phyloP scores from a whole-genome alignment of 2,797 vertebrate genomes.

The Lepidocolaptes lacrymiger region DNA sequence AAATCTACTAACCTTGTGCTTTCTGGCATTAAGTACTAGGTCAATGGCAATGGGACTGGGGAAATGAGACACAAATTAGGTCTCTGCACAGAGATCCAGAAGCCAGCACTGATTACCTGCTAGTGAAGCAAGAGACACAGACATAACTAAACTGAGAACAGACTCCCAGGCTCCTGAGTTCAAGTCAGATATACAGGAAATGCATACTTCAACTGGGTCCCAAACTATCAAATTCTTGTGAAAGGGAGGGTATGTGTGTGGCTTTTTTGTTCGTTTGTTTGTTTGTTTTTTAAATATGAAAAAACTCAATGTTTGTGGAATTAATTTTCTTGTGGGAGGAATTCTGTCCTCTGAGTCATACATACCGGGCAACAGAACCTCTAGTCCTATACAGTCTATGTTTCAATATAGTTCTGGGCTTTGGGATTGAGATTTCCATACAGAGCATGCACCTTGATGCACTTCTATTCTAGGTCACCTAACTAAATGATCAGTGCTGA shows the following conservation, averaged over 20 bases:
- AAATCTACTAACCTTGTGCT: neutral
- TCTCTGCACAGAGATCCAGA: neutral
- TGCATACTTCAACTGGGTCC: neutral
- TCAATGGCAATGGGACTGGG: rapidly evolving
- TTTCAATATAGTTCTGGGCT: neutral
- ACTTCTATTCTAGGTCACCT: neutral
- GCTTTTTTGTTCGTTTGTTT: neutral
- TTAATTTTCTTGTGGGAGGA: neutral
- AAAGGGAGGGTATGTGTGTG: neutral
- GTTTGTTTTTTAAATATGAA: neutral
- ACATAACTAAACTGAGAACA: neutral
- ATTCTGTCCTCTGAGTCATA: neutral
- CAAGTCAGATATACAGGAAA: neutral
- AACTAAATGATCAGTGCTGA: neutral
- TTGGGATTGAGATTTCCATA: neutral
- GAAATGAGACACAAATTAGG: neutral
- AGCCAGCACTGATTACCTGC: neutral
- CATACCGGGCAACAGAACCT: neutral
- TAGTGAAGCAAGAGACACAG: neutral
- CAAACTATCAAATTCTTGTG: neutral
- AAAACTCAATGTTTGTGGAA: neutral
- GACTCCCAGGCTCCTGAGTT: neutral
- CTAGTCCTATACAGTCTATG: neutral
- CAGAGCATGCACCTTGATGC: neutral
- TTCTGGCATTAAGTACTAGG: neutral